Conservation (phyloP, 2,888 invertebrate genomes). For the Strigamia crassipes region DNA sequence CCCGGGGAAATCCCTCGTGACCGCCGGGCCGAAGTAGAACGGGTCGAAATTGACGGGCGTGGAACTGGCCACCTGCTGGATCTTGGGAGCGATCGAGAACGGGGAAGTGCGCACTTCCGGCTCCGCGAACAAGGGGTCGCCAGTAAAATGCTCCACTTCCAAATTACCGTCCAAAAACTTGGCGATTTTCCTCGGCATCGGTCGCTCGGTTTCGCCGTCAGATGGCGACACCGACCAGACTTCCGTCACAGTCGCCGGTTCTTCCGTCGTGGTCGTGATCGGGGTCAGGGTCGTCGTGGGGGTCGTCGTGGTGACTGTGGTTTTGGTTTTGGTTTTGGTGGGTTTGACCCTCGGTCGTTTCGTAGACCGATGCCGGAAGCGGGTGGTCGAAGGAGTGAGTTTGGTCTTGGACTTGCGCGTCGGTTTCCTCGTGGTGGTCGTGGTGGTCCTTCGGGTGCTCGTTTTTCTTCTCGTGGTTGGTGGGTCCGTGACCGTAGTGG, state of each 20-base stretch:
- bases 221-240: not conserved
- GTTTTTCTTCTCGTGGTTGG: not conserved
- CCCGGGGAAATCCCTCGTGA: conserved; percentile 17
- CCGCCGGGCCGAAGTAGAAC: conserved; percentile 41
- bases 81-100: not conserved
- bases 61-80: not conserved
- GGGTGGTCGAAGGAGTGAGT: not conserved
- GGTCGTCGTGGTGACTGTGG: not conserved
- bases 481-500: conserved; percentile 7
- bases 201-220: not conserved
- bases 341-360: not conserved
- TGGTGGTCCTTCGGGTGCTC: not conserved
- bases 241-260: not conserved
- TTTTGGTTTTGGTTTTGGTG: not conserved
- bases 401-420: not conserved
- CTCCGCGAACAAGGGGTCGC: not conserved
- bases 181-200: not conserved
- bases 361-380: not conserved
- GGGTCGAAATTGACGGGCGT: conserved; percentile 37
- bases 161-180: not conserved
- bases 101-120: not conserved
- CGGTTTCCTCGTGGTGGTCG: not conserved
- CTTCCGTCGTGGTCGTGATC: not conserved
- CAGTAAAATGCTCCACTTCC: not conserved
- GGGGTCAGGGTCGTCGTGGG: not conserved